phyloP scores from a whole-genome alignment of 2,113 vertebrate genomes.

The Butorides virescens region DNA sequence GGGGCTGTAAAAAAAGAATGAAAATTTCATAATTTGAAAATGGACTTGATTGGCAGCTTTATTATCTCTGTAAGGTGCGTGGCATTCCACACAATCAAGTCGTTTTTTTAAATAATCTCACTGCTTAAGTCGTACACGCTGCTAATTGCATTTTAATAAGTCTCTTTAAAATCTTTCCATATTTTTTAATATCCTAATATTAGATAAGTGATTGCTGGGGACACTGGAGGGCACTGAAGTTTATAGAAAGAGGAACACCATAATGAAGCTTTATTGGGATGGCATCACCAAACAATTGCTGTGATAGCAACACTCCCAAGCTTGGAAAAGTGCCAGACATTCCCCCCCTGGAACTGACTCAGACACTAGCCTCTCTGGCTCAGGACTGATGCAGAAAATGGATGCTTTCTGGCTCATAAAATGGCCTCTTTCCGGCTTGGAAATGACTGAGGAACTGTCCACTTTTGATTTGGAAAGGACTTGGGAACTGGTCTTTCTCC shows the following conservation, averaged over 20 bases:
- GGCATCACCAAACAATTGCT: conserved; percentile 59
- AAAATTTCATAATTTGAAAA: conserved; percentile 72
- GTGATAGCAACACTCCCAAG: conserved; percentile 58
- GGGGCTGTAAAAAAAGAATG: conserved; percentile 74
- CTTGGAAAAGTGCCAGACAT: conserved; percentile 52
- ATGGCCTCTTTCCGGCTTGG: conserved; percentile 49
- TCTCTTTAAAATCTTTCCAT: conserved; percentile 84
- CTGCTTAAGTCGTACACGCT: conserved; percentile 78
- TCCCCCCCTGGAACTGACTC: conserved; percentile 54
- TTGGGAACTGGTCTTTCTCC: neutral
- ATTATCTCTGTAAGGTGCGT: conserved; percentile 78
- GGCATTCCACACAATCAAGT: conserved; percentile 82
- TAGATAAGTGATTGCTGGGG: conserved; percentile 83
- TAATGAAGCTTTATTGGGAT: conserved; percentile 64
- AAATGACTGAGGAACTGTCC: conserved; percentile 21
- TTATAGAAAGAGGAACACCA: conserved; percentile 68
- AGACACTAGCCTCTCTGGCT: conserved; percentile 35
- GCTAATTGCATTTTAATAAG: conserved; percentile 86
- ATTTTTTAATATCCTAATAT: conserved; percentile 88
- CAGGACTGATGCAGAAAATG: conserved; percentile 56
- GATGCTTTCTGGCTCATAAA: conserved; percentile 58
- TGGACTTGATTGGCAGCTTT: conserved; percentile 81
- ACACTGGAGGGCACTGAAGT: conserved; percentile 81
- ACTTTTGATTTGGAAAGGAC: conserved; percentile 17
- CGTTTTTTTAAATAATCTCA: conserved; percentile 80